These are phyloP conservation scores for Ylistrum balloti DNA, from an alignment of 1,140 invertebrate genomes.

Conservation along the genomic window DNA sequence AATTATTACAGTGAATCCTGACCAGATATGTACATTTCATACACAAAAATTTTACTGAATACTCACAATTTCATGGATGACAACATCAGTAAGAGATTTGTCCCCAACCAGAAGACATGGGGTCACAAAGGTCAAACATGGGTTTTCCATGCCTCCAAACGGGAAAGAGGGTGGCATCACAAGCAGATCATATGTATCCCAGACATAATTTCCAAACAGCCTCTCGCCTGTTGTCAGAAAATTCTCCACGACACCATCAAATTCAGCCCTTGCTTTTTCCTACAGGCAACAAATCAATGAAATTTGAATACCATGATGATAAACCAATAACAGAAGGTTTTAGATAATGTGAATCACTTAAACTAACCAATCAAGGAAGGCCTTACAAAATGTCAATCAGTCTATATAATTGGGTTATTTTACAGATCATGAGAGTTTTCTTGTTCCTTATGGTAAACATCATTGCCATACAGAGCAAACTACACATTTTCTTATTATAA, in stretches of 20 bases:
- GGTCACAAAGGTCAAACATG: constrained; percentile 97
- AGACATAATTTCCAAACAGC: constrained; percentile 83
- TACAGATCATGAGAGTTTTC: too few relatives aligned
- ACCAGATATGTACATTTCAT: neutral
- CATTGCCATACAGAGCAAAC: too few relatives aligned
- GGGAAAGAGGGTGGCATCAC: constrained; percentile 96
- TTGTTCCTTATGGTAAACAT: too few relatives aligned
- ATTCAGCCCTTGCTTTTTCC: constrained; percentile 82
- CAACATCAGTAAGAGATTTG: constrained; percentile 91
- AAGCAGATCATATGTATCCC: constrained; percentile 90
- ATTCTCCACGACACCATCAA: constrained; percentile 86
- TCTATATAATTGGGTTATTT: too few relatives aligned
- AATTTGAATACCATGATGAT: too few relatives aligned
- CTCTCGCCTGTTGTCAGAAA: constrained; percentile 92
- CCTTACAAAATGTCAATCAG: too few relatives aligned
- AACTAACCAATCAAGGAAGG: too few relatives aligned
- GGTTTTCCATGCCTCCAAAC: constrained; percentile 99
- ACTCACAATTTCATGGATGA: constrained; percentile 97
- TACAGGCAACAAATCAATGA: constrained; percentile 87
- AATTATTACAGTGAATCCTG: too few relatives aligned
- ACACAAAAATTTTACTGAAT: constrained; percentile 79
- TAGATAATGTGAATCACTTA: too few relatives aligned
- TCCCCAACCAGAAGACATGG: constrained; percentile 94
- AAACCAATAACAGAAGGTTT: too few relatives aligned
- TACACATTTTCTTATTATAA: too few relatives aligned